These are phyloP conservation scores for Antheraea yamamai DNA, from an alignment of 2,888 invertebrate species.

Conservation along the genomic window DNA sequence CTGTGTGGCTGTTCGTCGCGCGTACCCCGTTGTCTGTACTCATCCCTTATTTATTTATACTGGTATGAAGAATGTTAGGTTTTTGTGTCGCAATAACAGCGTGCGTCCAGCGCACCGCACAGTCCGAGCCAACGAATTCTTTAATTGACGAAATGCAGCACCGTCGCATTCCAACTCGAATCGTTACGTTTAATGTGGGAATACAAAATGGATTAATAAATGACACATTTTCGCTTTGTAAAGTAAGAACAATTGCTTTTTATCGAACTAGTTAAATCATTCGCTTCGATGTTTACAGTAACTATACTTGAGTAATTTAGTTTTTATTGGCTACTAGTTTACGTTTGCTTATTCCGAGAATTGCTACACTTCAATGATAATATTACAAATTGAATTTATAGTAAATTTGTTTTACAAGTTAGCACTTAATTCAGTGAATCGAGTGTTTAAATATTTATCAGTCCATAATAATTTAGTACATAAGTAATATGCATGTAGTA, in stretches of 20 bases:
- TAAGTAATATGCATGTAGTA: background rate
- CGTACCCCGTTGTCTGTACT: slow-evolving; percentile 61
- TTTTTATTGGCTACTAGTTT: slow-evolving; percentile 8
- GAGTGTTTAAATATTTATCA: background rate
- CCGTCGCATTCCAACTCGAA: slow-evolving; percentile 61
- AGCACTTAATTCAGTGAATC: slow-evolving; percentile 1
- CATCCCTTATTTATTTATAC: slow-evolving; percentile 82
- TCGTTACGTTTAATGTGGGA: slow-evolving; percentile 71
- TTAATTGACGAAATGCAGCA: slow-evolving; percentile 76
- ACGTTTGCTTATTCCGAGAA: slow-evolving; percentile 5
- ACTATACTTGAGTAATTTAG: slow-evolving; percentile 2
- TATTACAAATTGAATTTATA: slow-evolving; percentile 14
- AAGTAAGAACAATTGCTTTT: slow-evolving; percentile 25
- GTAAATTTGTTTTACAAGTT: slow-evolving; percentile 12
- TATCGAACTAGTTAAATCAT: slow-evolving; percentile 1
- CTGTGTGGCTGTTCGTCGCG: slow-evolving; percentile 50
- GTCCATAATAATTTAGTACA: background rate
- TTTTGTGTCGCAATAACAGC: slow-evolving; percentile 72
- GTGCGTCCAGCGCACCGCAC: slow-evolving; percentile 58
- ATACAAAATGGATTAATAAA: slow-evolving; percentile 49
- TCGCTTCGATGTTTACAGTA: slow-evolving; percentile 8
- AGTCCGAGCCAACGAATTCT: slow-evolving; percentile 65
- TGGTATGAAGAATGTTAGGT: slow-evolving; percentile 75
- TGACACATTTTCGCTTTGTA: slow-evolving; percentile 35
- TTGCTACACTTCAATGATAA: slow-evolving; percentile 6